phyloP scores from a whole-genome alignment of 2,113 vertebrate species.

The Rhagologus leucostigma region DNA sequence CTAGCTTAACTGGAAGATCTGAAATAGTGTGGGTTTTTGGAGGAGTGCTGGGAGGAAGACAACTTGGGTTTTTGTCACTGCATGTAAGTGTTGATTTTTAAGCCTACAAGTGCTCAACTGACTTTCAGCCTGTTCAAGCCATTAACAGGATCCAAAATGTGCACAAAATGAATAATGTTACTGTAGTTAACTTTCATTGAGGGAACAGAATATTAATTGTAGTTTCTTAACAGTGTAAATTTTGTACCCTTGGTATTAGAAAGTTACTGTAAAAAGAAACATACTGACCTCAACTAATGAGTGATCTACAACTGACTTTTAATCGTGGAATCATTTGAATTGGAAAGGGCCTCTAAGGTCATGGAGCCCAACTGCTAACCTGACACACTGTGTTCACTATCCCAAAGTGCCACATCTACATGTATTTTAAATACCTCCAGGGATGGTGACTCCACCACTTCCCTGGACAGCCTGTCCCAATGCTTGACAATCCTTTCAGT shows the following conservation, averaged over 20 bases:
- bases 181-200: neutral
- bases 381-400: neutral
- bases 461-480: neutral
- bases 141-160: neutral
- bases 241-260: neutral
- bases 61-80: neutral
- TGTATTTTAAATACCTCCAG: neutral
- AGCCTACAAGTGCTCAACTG: neutral
- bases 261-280: neutral
- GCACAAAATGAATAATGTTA: neutral
- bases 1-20: neutral
- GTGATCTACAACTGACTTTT: neutral
- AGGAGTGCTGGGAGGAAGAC: neutral
- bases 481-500: neutral
- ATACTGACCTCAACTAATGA: neutral
- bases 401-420: neutral
- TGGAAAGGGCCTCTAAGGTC: neutral
- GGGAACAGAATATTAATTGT: neutral
- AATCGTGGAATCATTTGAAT: neutral
- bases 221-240: neutral
- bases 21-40: neutral
- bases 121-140: neutral
- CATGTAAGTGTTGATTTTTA: neutral
- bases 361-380: neutral
- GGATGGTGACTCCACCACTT: neutral